A percentile compares a stretch with the other conserved stretches of the same genome.
Conservation (phyloP, 1,140 invertebrate genomes). For the Halictus rubicundus region DNA sequence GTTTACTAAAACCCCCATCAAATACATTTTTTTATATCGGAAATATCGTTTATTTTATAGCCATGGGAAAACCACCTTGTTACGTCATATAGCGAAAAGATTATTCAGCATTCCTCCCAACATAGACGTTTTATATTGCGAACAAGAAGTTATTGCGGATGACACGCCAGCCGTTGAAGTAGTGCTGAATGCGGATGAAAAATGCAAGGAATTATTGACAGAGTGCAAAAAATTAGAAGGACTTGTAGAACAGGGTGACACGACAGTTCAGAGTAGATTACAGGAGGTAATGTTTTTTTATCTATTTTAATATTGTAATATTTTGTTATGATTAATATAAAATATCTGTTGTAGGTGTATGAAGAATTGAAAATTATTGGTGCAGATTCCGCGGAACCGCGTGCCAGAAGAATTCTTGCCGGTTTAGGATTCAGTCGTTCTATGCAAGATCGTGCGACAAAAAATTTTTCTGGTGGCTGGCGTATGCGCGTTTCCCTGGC, state of each 20-base stretch:
- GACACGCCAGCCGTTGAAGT: slow-evolving; percentile 95
- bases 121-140: slow-evolving; percentile 98
- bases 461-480: slow-evolving; percentile 99
- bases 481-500: slow-evolving; percentile 98
- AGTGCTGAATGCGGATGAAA: slow-evolving; percentile 95
- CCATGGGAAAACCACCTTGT: slow-evolving; percentile 99
- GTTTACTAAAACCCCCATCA: not conserved
- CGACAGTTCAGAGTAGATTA: slow-evolving; percentile 87
- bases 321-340: slow-evolving; percentile 10
- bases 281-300: slow-evolving; percentile 85
- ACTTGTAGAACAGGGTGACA: slow-evolving; percentile 84
- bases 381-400: slow-evolving; percentile 97
- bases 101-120: slow-evolving; percentile 96
- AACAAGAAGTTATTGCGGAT: slow-evolving; percentile 98
- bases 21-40: not conserved
- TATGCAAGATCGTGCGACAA: slow-evolving; percentile 97
- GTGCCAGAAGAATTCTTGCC: slow-evolving; percentile 95
- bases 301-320: not conserved
- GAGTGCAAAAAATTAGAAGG: slow-evolving; percentile 93
- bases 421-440: slow-evolving; percentile 97
- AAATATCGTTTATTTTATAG: slow-evolving; percentile 76
- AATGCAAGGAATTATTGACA: slow-evolving; percentile 89
- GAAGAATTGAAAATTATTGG: slow-evolving; percentile 97
- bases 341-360: slow-evolving; percentile 86
- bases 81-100: slow-evolving; percentile 94